Evolutionary conservation across 2,888 invertebrate genomes (phyloP), one percentile per base, ranked within the genome.

Genomic region (Orchestes rusci): DNA sequence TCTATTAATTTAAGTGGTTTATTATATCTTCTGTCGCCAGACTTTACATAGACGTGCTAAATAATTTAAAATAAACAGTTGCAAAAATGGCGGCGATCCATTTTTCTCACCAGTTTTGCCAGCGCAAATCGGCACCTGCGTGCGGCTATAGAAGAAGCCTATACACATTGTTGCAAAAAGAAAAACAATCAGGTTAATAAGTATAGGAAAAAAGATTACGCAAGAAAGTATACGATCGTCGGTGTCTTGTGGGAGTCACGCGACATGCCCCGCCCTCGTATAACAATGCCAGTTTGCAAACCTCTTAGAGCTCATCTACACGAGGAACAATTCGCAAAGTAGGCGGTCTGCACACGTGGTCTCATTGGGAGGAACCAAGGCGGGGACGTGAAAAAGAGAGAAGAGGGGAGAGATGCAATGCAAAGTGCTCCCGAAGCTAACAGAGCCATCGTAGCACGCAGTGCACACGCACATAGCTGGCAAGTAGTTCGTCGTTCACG

Each of bases 371-470:
- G 66, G 65, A 56, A 49, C 61, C 56, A 54, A 55, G 63, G 62
- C 59, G 62, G 60, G 53, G 50, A 48, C 19, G 10, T 15, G 12
- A 12, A 23, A 23, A 55, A 35, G 13, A 34, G 27, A 39, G 29
- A 44, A 46, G 42, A 40, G 43, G 43, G 41, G 43, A 19, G 40
- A 39, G 45, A 32, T 38, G 37, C 43, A 43, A 39, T 37, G 27
- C 31, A 40, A 30, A 15, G 32, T 28, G 36, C 33, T 35, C 45
- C 38, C 43, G 40, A 37, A 37, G 58, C 51, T 50, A 56, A 53
- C 67, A 69, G 68, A 69, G 67, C 67, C 67, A 68, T 65, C 64
- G 61, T 58, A 59, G 60, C 60, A 67, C 68, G 67, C 67, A 66
- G 63, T 58, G 55, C 44, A 59, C 53, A 66, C 66, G 66, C 66